Conservation (phyloP, 2,797 vertebrate genomes). For the Amblyopsis hoosieri region DNA sequence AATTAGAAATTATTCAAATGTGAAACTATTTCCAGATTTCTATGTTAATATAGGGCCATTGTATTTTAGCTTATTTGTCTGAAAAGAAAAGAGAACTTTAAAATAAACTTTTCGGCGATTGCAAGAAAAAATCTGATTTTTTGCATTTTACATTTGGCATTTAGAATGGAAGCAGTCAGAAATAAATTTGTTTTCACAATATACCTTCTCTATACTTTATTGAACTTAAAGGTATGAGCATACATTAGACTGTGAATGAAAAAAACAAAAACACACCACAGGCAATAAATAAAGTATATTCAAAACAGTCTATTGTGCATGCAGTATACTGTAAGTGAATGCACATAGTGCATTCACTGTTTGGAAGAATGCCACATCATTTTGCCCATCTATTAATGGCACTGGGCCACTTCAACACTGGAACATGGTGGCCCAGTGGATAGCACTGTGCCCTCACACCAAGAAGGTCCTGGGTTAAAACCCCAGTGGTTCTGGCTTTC, state of each 20-base stretch:
- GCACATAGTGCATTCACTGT: too few species aligned
- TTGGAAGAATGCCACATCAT: too few species aligned
- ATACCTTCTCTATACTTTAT: slow-evolving; percentile 6
- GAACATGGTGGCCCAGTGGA: too few species aligned
- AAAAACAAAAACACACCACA: neutral
- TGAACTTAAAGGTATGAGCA: slow-evolving; percentile 13
- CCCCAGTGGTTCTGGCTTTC: too few species aligned
- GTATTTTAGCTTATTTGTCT: slow-evolving; percentile 36
- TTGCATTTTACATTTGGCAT: slow-evolving; percentile 3
- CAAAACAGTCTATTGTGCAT: too few species aligned
- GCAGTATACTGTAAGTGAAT: too few species aligned
- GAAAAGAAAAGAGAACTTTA: slow-evolving; percentile 9
- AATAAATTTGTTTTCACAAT: slow-evolving; percentile 13
- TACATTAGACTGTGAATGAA: neutral
- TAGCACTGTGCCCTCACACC: too few species aligned
- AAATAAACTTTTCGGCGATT: slow-evolving; percentile 3
- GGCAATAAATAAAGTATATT: too few species aligned
- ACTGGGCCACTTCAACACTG: too few species aligned
- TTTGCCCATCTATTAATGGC: too few species aligned
- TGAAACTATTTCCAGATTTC: slow-evolving; percentile 31
- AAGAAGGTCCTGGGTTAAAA: too few species aligned
- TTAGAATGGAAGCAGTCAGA: slow-evolving; percentile 5
- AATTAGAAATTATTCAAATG: slow-evolving; percentile 75
- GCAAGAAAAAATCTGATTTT: slow-evolving; percentile 2
- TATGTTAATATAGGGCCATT: slow-evolving; percentile 50